Base-by-base conservation (phyloP, 2,113 vertebrate species). In the Electrona antarctica region DNA sequence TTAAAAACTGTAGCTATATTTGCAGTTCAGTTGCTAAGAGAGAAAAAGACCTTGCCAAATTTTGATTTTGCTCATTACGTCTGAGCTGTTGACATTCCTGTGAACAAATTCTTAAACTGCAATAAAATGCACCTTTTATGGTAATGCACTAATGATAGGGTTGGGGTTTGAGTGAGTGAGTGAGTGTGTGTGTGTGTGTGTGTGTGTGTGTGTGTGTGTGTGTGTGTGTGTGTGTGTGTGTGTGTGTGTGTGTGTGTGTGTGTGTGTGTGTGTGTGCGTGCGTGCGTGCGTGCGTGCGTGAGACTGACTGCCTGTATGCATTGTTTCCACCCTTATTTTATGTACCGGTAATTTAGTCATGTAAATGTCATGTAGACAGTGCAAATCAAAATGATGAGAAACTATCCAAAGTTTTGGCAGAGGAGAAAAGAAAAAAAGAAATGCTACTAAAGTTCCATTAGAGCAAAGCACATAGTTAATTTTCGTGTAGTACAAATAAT, bases 11-110 rank as follows among this genome's bases (percentile, higher is more conserved):
- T 15, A 54, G 13, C 29, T 50, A 41, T 41, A 58, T 48, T 15
- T 11, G 4, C 4, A 28, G 41, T 60, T 14, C 45, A 46, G 28
- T 60, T 10, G 10, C 61, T 82, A 90, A 83, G 92, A 88, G 87
- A 62, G 3, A 88, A 92, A 83, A 86, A 81, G 65, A 67, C 75
- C 81, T 84, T 91, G 91, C 88, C 91, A 92, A 92, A 82, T n/a
- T 52, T 41, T 91, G 87, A 85, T 88, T 79, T 84, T 90, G 85
- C 87, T 88, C 81, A 85, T 54, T 10, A 90, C 89, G 92, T 85
- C 90, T 90, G 92, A 82, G 85, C 90, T 85, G 87, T 88, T 93
- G 87, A 91, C 82, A 86, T 90, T 87, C 87, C 89, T 89, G 90
- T 92, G 93, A 93, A 93, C 85, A 91, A 83, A 91, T 91, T 86